phyloP scores from a whole-genome alignment of 30 jellyfish, hydroid and myxozoan species.

The Aurelia coerulea region DNA sequence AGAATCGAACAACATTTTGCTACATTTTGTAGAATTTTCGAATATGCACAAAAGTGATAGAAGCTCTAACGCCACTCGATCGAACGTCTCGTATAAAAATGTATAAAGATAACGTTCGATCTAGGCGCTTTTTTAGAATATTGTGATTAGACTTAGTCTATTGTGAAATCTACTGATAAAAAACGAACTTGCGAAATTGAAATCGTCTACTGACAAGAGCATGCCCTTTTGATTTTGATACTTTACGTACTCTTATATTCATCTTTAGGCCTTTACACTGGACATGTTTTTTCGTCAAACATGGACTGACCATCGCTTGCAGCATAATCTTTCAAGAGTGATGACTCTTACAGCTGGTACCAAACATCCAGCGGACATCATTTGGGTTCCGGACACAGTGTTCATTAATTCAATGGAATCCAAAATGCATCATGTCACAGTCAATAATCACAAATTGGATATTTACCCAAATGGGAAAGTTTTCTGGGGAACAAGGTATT shows the following conservation, averaged over 20 bases:
- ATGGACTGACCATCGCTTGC: slow-evolving; percentile 70
- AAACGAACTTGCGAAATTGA: no score
- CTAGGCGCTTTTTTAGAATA: no score
- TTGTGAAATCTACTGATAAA: no score
- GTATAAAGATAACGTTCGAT: no score
- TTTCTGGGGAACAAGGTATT: slow-evolving; percentile 85
- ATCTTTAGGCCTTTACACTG: slow-evolving; percentile 63
- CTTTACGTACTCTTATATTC: neutral
- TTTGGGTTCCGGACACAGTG: slow-evolving; percentile 88
- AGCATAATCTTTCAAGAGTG: slow-evolving; percentile 54
- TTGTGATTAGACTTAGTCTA: no score
- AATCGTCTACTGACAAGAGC: no score
- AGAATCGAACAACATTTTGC: no score
- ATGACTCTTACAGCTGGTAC: slow-evolving; percentile 75
- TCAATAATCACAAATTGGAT: slow-evolving; percentile 69
- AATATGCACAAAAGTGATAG: no score
- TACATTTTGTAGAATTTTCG: no score
- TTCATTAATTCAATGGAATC: slow-evolving; percentile 69
- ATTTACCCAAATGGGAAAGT: slow-evolving; percentile 60
- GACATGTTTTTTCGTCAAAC: slow-evolving; percentile 85
- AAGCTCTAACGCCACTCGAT: no score
- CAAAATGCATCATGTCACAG: slow-evolving; percentile 68
- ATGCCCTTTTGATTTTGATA: no score
- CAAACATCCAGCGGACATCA: slow-evolving; percentile 81
- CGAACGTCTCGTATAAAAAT: no score